A percentile compares a stretch with the other conserved stretches of the same genome.
Evolutionary conservation across 2,797 vertebrate species (phyloP).

Genomic region (Cossypha dichroa): DNA sequence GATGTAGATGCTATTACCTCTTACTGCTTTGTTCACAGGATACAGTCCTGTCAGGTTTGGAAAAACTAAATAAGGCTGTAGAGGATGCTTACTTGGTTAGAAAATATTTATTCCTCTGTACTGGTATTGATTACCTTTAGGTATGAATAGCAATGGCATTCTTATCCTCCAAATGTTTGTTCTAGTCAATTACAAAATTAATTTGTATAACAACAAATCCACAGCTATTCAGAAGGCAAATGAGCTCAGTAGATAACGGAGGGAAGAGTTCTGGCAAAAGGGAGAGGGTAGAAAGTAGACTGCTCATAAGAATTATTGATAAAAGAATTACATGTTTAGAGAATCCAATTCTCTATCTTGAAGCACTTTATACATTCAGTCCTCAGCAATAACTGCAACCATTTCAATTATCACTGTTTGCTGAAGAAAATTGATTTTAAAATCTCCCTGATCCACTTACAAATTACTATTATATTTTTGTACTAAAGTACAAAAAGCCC

Average conservation of each 20-base stretch:
- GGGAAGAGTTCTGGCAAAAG: not conserved
- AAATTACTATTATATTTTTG: not conserved
- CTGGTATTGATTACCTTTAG: slow-evolving; percentile 15
- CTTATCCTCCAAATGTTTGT: not conserved
- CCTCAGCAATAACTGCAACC: not conserved
- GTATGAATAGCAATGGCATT: slow-evolving; percentile 31
- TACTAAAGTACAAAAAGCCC: not conserved
- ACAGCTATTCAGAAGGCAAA: not conserved
- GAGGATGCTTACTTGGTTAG: not conserved
- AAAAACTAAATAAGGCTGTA: not conserved
- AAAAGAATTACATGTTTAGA: slow-evolving; percentile 57
- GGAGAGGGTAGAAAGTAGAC: slow-evolving; percentile 18
- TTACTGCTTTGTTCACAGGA: not conserved
- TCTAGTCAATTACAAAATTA: slow-evolving; percentile 47
- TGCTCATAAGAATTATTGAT: slow-evolving; percentile 51
- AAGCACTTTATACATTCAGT: not conserved
- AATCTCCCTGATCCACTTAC: slow-evolving; percentile 7
- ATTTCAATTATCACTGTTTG: slow-evolving; percentile 17
- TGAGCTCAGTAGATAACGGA: not conserved
- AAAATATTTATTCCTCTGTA: slow-evolving; percentile 6
- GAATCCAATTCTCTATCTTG: slow-evolving; percentile 17
- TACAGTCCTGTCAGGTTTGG: not conserved
- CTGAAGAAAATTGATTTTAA: slow-evolving; percentile 38
- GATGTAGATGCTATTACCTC: not conserved
- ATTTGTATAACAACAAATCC: slow-evolving; percentile 41